Percentiles rank a stretch among this genome's conserved stretches.
These are phyloP conservation scores for Antheraea yamamai DNA, from an alignment of 2,888 invertebrate genomes.

Conservation along the genomic window DNA sequence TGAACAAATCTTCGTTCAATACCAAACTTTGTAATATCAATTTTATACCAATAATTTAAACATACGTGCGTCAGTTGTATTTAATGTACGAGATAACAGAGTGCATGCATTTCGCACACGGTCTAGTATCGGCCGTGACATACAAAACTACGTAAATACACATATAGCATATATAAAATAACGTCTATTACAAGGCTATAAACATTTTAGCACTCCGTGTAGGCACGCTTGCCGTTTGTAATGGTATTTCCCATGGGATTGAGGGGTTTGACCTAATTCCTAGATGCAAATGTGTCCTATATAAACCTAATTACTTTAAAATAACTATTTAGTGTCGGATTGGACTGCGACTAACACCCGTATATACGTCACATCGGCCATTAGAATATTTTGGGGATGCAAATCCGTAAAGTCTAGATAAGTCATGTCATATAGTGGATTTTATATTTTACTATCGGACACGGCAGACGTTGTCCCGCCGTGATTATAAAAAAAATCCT, in stretches of 20 bases:
- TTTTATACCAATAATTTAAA: neutral
- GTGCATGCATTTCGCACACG: conserved; percentile 14
- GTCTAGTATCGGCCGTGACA: conserved; percentile 27
- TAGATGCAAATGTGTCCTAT: neutral
- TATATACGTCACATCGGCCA: neutral
- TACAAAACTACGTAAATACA: conserved; percentile 17
- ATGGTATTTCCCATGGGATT: neutral
- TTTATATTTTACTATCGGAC: too few relatives aligned
- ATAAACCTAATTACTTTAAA: neutral
- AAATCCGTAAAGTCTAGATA: too few relatives aligned
- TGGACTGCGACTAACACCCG: neutral
- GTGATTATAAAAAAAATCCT: too few relatives aligned
- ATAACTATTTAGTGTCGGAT: neutral
- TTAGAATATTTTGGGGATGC: neutral
- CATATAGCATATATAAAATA: neutral
- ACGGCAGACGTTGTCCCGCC: too few relatives aligned
- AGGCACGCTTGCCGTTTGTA: neutral
- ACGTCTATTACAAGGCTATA: conserved; percentile 6
- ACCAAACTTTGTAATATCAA: neutral
- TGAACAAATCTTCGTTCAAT: neutral
- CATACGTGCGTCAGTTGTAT: conserved; percentile 6
- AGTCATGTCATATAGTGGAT: too few relatives aligned
- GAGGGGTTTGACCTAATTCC: neutral
- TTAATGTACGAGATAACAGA: conserved; percentile 7
- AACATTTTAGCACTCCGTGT: neutral